Conservation (phyloP, 2,113 vertebrate genomes). For the Archilochus colubris region DNA sequence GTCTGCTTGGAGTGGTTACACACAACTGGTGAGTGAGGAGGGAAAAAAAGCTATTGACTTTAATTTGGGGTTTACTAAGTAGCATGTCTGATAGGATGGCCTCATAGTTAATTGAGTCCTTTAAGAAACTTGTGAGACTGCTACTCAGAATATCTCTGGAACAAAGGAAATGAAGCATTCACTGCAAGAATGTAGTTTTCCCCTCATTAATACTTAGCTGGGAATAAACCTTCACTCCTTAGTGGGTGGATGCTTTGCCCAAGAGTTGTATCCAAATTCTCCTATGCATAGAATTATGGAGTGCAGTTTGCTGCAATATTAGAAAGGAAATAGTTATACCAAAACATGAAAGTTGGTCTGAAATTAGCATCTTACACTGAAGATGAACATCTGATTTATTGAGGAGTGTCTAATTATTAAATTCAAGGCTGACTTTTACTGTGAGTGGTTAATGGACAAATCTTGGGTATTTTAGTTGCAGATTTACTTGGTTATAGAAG, state of each 20-base stretch:
- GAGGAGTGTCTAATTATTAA: background rate
- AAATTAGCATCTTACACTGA: background rate
- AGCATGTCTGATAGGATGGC: background rate
- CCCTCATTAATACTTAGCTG: background rate
- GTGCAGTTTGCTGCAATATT: background rate
- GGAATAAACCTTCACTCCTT: background rate
- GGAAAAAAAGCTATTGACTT: background rate
- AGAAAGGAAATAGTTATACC: background rate
- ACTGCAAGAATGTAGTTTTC: background rate
- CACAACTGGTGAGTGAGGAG: accelerated
- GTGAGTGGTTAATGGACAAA: background rate
- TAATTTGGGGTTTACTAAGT: background rate
- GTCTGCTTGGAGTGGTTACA: background rate
- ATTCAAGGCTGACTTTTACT: background rate
- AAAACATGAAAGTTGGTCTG: background rate
- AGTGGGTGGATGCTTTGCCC: background rate
- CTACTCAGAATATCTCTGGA: background rate
- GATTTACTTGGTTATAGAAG: background rate
- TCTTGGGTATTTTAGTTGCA: background rate
- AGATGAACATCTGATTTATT: background rate
- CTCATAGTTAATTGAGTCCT: background rate
- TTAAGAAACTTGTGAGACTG: background rate
- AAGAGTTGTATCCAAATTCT: background rate
- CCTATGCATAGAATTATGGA: background rate
- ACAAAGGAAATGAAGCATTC: background rate